Evolutionary conservation across 2,797 vertebrate genomes (phyloP).

Genomic region (Acropternis orthonyx): DNA sequence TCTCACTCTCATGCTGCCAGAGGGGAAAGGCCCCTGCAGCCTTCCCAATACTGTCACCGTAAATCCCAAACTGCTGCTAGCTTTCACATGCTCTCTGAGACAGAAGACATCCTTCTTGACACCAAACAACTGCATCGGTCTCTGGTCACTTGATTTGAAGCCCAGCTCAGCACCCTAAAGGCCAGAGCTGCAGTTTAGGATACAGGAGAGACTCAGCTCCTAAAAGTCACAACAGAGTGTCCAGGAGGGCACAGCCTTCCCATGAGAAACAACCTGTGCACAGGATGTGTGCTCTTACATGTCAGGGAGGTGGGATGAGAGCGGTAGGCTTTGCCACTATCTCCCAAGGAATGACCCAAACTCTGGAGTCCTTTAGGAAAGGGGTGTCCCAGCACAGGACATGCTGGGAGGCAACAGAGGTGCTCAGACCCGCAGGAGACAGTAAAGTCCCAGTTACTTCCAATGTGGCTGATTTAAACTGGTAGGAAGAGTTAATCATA

Average conservation of each 20-base stretch:
- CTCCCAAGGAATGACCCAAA: neutral
- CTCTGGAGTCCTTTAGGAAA: neutral
- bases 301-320: neutral
- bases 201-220: neutral
- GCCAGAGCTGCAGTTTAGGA: neutral
- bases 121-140: neutral
- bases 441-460: neutral
- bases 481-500: neutral
- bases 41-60: neutral
- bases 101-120: neutral
- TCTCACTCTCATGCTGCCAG: neutral
- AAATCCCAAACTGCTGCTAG: neutral
- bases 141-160: neutral
- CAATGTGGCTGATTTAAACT: neutral
- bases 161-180: neutral
- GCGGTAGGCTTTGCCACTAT: neutral
- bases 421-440: neutral
- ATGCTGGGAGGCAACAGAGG: neutral
- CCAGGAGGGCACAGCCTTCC: rapidly evolving
- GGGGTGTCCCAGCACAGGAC: neutral
- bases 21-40: neutral
- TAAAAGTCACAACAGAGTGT: neutral
- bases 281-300: neutral
- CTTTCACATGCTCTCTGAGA: neutral
- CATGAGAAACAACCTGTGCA: neutral